Evolutionary conservation across 2,113 vertebrate species (phyloP).

Genomic region (Centropus bengalensis): DNA sequence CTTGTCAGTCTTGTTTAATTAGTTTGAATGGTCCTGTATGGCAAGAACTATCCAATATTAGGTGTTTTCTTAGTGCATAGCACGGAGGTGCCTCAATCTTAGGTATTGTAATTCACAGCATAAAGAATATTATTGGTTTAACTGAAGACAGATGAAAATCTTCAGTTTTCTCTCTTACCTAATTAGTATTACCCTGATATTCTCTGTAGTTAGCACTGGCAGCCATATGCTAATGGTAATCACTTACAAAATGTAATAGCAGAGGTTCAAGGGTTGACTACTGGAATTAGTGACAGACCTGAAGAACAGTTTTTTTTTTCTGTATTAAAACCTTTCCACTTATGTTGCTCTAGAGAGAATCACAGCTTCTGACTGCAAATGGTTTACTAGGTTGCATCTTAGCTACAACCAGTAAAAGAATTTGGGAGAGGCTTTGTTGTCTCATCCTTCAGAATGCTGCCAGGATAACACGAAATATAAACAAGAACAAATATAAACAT

Average conservation of each 20-base stretch:
- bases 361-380: not conserved
- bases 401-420: not conserved
- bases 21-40: not conserved
- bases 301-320: not conserved
- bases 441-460: not conserved
- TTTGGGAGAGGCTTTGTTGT: not conserved
- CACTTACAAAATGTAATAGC: not conserved
- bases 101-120: not conserved
- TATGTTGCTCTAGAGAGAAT: not conserved
- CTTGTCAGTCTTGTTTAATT: constrained; percentile 25
- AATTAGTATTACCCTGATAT: not conserved
- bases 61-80: not conserved
- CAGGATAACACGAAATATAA: not conserved
- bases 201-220: not conserved
- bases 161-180: not conserved
- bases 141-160: not conserved
- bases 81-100: not conserved
- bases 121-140: not conserved
- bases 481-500: too few species aligned
- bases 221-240: not conserved
- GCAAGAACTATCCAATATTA: not conserved
- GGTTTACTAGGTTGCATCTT: not conserved
- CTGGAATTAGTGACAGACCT: not conserved
- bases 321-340: not conserved
- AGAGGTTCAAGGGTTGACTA: not conserved